phyloP scores from a whole-genome alignment of 1,140 invertebrate species.

The Pogonomyrmex barbatus region DNA sequence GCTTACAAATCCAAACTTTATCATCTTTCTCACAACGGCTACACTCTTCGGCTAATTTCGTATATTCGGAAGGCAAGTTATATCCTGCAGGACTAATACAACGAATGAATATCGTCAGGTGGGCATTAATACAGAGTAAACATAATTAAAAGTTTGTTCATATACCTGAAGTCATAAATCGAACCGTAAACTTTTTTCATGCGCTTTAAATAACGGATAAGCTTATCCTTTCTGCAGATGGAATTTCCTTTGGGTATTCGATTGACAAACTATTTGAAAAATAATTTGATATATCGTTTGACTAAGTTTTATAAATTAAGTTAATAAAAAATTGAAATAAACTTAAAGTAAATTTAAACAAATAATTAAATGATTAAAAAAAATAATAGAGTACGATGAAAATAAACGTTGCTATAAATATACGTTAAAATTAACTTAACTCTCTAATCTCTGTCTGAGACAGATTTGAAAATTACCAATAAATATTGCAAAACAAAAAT shows the following conservation, averaged over 20 bases:
- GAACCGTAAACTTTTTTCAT: conserved; percentile 93
- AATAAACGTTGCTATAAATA: background rate
- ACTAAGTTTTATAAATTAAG: conserved; percentile 37
- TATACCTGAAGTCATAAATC: conserved; percentile 93
- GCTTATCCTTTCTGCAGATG: conserved; percentile 93
- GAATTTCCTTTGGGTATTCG: conserved; percentile 93
- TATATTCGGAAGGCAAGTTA: conserved; percentile 94
- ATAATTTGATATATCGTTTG: background rate
- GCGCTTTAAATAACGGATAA: conserved; percentile 91
- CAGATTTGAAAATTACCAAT: background rate
- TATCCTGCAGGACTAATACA: conserved; percentile 90
- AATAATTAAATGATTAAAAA: background rate
- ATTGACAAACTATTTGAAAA: conserved; percentile 90
- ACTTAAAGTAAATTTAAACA: background rate
- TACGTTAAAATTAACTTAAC: background rate
- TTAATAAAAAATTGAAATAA: background rate
- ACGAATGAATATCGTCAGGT: conserved; percentile 50
- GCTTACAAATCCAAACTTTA: conserved; percentile 94
- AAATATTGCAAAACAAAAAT: background rate
- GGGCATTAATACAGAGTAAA: background rate
- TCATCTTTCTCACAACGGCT: conserved; percentile 84
- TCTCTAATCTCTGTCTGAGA: background rate
- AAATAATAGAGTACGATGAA: background rate
- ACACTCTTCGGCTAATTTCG: conserved; percentile 92
- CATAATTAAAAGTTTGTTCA: conserved; percentile 22